A percentile compares a stretch with the other conserved stretches of the same genome.
Evolutionary conservation across 2,888 invertebrate species (phyloP).

Genomic region (Pandemis heparana): DNA sequence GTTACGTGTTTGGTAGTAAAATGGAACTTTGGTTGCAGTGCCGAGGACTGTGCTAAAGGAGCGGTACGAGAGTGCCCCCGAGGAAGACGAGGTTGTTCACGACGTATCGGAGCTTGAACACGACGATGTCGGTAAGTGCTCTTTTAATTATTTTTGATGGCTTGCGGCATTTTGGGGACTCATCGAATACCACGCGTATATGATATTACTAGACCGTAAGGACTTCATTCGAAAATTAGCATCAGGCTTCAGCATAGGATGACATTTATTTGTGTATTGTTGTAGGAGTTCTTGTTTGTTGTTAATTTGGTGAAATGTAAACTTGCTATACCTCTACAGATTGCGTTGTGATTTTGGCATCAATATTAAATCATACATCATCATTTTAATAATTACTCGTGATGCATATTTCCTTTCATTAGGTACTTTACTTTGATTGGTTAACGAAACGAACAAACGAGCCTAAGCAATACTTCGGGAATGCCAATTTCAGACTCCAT

Average conservation of each 20-base stretch:
- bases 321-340: too few species aligned
- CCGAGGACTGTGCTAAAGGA: conserved; percentile 94
- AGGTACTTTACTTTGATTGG: not conserved
- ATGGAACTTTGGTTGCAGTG: conserved; percentile 85
- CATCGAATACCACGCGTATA: conserved; percentile 19
- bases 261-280: not conserved
- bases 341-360: too few species aligned
- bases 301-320: not conserved
- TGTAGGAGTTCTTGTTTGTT: not conserved
- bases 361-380: too few species aligned
- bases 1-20: conserved; percentile 55
- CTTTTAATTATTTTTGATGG: conserved; percentile 51
- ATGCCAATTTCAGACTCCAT: not conserved
- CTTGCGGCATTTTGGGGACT: conserved; percentile 29
- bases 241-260: not conserved
- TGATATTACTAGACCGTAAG: conserved; percentile 23
- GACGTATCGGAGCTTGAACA: conserved; percentile 79
- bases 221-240: conserved; percentile 18
- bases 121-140: conserved; percentile 83
- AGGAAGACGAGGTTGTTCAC: conserved; percentile 90
- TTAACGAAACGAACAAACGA: conserved; percentile 10
- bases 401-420: not conserved
- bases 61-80: conserved; percentile 91
- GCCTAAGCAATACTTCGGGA: not conserved
- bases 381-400: not conserved